Evolutionary conservation across 2,797 vertebrate species (phyloP).

Genomic region (Nannoperca australis): DNA sequence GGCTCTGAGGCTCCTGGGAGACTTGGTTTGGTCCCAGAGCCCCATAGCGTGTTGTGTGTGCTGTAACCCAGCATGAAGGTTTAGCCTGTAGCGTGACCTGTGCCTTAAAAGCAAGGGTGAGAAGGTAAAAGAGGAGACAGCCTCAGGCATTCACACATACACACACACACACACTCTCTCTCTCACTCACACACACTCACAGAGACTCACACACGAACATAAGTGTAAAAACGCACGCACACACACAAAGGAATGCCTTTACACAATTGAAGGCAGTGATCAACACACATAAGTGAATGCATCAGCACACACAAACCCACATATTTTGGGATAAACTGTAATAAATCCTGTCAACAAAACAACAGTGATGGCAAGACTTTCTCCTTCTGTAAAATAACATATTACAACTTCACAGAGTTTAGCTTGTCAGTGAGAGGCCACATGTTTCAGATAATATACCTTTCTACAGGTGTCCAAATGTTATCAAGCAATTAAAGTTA

Average conservation of each 20-base stretch:
- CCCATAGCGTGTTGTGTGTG: conserved; percentile 54
- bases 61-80: conserved; percentile 58
- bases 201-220: background rate
- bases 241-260: background rate
- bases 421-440: background rate
- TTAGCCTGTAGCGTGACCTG: conserved; percentile 63
- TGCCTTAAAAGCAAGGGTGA: conserved; percentile 49
- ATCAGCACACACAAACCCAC: background rate
- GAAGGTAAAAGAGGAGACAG: conserved; percentile 50
- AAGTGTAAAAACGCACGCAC: background rate
- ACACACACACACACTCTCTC: background rate
- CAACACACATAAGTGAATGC: background rate
- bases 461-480: background rate
- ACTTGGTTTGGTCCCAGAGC: conserved; percentile 34
- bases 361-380: background rate
- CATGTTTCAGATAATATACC: background rate
- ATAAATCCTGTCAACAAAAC: background rate
- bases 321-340: background rate
- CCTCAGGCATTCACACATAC: conserved; percentile 12
- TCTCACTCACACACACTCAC: background rate
- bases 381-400: background rate
- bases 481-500: background rate
- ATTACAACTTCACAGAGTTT: background rate
- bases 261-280: conserved; percentile 3
- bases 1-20: conserved; percentile 25